Percentiles rank a stretch among this genome's conserved stretches.
These are phyloP conservation scores for Platysternon megacephalum DNA, from an alignment of 2,113 vertebrate genomes.

Conservation along the genomic window DNA sequence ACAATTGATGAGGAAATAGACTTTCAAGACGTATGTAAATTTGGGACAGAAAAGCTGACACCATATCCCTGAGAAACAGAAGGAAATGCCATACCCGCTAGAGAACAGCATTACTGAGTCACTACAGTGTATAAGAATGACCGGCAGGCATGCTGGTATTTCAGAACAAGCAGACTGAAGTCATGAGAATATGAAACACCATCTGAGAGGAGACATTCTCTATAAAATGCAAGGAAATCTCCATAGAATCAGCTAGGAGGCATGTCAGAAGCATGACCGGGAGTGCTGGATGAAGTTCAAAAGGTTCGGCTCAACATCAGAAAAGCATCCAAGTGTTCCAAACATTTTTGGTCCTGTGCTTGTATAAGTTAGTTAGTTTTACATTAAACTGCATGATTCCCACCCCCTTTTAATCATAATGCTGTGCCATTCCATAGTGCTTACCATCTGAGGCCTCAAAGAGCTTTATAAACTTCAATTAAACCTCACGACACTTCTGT, in stretches of 20 bases:
- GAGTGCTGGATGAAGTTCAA: constrained; percentile 26
- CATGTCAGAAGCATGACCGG: constrained; percentile 53
- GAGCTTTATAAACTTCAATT: background rate
- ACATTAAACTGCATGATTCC: background rate
- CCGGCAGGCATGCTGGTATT: constrained; percentile 43
- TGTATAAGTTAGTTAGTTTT: background rate
- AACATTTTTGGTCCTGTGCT: background rate
- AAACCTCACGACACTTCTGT: background rate
- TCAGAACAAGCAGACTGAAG: constrained; percentile 47
- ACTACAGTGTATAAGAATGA: background rate
- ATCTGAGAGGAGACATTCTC: constrained; percentile 54
- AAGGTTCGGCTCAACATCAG: background rate
- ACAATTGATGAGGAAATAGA: constrained; percentile 11
- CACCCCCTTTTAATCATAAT: background rate
- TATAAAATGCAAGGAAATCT: constrained; percentile 56
- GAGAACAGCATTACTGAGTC: constrained; percentile 21
- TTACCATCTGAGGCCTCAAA: background rate
- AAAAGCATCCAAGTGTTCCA: constrained; percentile 1
- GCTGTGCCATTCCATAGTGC: background rate
- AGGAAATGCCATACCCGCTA: constrained; percentile 24
- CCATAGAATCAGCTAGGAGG: constrained; percentile 52
- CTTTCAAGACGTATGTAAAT: background rate
- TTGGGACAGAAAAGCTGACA: background rate
- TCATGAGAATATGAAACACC: constrained; percentile 71
- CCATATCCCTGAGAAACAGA: constrained; percentile 21